Evolutionary conservation across 1,140 invertebrate genomes (phyloP).

Genomic region (Sarcophaga peregrina): DNA sequence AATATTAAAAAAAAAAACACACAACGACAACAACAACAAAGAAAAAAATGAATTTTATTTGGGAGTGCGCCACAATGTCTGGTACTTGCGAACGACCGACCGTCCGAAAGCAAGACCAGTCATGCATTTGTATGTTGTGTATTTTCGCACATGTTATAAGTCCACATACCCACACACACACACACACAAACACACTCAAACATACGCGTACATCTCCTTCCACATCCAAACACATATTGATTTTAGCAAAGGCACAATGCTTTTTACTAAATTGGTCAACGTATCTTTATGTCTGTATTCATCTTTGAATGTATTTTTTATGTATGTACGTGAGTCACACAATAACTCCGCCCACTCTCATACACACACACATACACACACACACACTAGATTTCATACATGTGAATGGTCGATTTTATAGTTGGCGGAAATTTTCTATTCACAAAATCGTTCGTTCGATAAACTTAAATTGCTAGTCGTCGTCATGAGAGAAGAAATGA

Average conservation of each 20-base stretch:
- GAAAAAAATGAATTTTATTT: conserved; percentile 33
- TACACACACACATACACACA: conserved; percentile 5
- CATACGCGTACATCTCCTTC: neutral
- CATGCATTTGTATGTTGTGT: too few relatives aligned
- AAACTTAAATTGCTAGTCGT: conserved; percentile 33
- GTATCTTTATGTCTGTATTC: conserved; percentile 31
- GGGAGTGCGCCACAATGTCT: conserved; percentile 36
- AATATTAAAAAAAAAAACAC: neutral
- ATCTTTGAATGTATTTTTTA: conserved; percentile 14
- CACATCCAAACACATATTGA: conserved; percentile 23
- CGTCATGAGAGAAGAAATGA: neutral
- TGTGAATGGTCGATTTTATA: conserved; percentile 4
- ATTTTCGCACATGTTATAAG: conserved; percentile 5
- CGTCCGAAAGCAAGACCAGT: neutral
- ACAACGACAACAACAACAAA: conserved; percentile 7
- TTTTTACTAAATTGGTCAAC: conserved; percentile 40
- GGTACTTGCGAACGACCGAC: neutral
- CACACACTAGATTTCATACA: neutral
- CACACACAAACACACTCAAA: neutral
- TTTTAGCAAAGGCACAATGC: conserved; percentile 37
- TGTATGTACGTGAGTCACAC: neutral
- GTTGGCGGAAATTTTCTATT: conserved; percentile 31
- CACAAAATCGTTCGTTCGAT: conserved; percentile 19
- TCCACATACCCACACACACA: neutral
- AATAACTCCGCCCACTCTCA: conserved; percentile 33